Evolutionary conservation across 1,140 invertebrate species (phyloP), one percentile per base, ranked within the genome.

Genomic region (Drosophila hydei): DNA sequence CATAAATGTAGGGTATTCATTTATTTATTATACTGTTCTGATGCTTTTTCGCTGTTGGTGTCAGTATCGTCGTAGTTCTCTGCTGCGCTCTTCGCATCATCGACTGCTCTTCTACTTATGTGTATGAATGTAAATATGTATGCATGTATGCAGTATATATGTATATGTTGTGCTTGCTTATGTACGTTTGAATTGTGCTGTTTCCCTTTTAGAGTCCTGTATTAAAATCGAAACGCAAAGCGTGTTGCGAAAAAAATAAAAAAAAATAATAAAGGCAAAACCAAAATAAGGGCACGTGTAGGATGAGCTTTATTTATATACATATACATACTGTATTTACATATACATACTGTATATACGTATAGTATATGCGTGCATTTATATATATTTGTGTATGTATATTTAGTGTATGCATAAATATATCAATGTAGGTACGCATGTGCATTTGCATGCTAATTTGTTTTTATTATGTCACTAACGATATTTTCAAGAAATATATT

Each of bases 241-340:
- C 76, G 72, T 79, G 68, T 73, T 79, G 76, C 51, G 47, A 80
- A 81, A 69, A 73, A 65, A 54, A 43, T 43, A 36, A 69, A 72
- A n/a, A 33, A 51, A 76, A 74, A 64, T 68, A 48, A 25, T 65
- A 67, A 14, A 36, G 42, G 72, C 63, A 64, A 67, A 50, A 70
- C 40, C 65, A 72, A 84, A 89, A 80, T 68, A 89, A 84, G 84
- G 84, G 84, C 84, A 89, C 84, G 84, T 88, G 84, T 89, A 65
- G 73, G 58, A 68, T 58, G 63, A 30, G 56, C 45, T 63, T 30
- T 71, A 40, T 48, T 30, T 30, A 12, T 47, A 16, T 27, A n/a
- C 48, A 43, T 69, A 40, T 40, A 54, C 8, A 11, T 12, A 45
- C 1, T 3, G 21, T n/a, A 47, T 23, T 6, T 23, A 47, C 11